A percentile compares a stretch with the other conserved stretches of the same genome.
These are phyloP conservation scores for Synergus japonicus DNA, from an alignment of 2,888 invertebrate species.

Conservation along the genomic window DNA sequence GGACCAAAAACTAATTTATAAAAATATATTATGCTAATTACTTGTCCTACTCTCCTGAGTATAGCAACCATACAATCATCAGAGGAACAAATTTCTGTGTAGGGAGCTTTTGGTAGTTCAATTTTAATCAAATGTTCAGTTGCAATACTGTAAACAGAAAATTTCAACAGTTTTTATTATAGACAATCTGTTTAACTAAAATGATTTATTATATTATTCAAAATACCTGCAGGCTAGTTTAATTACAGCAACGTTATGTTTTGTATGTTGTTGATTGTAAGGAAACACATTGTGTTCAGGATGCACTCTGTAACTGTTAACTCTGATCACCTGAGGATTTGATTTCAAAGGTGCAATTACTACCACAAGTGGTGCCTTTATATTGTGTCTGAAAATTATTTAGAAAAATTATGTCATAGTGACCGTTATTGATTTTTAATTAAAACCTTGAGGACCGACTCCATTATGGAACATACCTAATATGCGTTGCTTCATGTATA, in stretches of 20 bases:
- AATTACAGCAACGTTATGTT: constrained; percentile 60
- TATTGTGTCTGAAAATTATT: constrained; percentile 58
- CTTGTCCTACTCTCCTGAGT: constrained; percentile 53
- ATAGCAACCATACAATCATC: constrained; percentile 56
- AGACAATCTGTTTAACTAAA: too few relatives aligned
- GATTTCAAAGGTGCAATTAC: constrained; percentile 54
- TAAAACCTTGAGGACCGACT: neutral
- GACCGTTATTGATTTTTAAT: neutral
- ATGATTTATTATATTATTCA: neutral
- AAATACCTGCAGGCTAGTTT: constrained; percentile 59
- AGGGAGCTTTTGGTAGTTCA: constrained; percentile 54
- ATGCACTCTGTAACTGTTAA: constrained; percentile 58
- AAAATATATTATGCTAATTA: constrained; percentile 43
- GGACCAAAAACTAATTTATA: neutral
- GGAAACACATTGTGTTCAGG: constrained; percentile 55
- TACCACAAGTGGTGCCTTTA: constrained; percentile 59
- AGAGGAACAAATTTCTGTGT: constrained; percentile 53
- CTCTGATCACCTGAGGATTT: constrained; percentile 57
- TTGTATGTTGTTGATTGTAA: constrained; percentile 44
- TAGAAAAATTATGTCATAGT: neutral
- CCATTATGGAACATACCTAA: constrained; percentile 54
- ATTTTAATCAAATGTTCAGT: constrained; percentile 53
- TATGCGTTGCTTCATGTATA: constrained; percentile 59
- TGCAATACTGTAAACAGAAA: constrained; percentile 52
- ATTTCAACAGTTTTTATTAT: neutral